A percentile compares a stretch with the other conserved stretches of the same genome.
Conservation (phyloP, 2,113 vertebrate species). For the Phrynosoma platyrhinos region DNA sequence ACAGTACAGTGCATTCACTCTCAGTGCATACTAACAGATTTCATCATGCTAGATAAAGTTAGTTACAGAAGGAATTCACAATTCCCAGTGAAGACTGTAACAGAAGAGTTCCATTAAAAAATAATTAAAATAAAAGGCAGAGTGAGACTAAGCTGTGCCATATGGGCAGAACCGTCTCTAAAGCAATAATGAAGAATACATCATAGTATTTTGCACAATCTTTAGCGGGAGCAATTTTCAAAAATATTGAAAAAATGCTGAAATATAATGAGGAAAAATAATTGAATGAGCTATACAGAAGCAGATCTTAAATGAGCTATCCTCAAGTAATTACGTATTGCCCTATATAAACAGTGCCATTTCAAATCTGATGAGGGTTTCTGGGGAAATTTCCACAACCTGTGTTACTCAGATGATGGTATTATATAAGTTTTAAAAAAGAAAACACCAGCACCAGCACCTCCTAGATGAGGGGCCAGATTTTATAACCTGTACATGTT, state of each 20-base stretch:
- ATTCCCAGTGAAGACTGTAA: conserved; percentile 52
- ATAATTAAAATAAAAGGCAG: conserved; percentile 27
- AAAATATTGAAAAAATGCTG: conserved; percentile 44
- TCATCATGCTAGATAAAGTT: conserved; percentile 63
- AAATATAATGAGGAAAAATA: conserved; percentile 36
- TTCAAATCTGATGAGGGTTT: not conserved
- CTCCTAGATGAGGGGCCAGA: not conserved
- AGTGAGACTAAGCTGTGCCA: conserved; percentile 15
- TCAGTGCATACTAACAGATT: conserved; percentile 69
- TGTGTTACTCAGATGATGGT: conserved; percentile 21
- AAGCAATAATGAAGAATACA: conserved; percentile 15
- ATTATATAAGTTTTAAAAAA: not conserved
- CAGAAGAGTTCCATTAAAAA: conserved; percentile 50
- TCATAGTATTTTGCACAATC: conserved; percentile 50
- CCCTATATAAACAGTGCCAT: conserved; percentile 3
- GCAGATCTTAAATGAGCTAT: conserved; percentile 26
- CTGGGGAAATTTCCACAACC: conserved; percentile 5
- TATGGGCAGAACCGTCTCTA: conserved; percentile 10
- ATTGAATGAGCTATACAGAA: conserved; percentile 49
- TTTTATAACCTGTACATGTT: conserved; percentile 27
- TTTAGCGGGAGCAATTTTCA: conserved; percentile 10
- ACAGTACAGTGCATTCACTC: conserved; percentile 60
- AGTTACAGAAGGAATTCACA: conserved; percentile 55
- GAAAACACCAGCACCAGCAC: not conserved
- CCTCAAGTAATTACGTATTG: not conserved